phyloP scores from a whole-genome alignment of 2,113 vertebrate genomes.

The Triplophysa siluroides region DNA sequence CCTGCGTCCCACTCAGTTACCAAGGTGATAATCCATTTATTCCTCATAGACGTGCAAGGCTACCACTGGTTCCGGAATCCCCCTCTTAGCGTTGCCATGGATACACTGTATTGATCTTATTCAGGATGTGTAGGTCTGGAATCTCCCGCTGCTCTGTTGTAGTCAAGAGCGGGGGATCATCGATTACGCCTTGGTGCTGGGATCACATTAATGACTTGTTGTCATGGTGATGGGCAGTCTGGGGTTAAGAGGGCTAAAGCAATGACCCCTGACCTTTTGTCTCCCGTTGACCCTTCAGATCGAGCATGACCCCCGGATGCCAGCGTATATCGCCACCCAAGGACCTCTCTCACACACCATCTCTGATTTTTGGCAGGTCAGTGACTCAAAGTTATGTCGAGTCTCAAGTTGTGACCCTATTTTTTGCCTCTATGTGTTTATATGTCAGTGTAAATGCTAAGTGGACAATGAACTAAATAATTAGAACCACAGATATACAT shows the following conservation, averaged over 20 bases:
- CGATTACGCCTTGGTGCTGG: constrained; percentile 34
- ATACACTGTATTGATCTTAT: constrained; percentile 46
- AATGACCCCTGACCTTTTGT: constrained; percentile 35
- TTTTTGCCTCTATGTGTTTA: neutral
- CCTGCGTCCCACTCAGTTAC: constrained; percentile 24
- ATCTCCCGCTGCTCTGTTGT: constrained; percentile 49
- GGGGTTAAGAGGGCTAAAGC: constrained; percentile 24
- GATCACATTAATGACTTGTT: constrained; percentile 42
- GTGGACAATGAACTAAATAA: neutral
- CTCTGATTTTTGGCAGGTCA: constrained; percentile 98
- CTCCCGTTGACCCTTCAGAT: constrained; percentile 74
- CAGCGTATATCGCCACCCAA: constrained; percentile 95
- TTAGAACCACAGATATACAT: neutral
- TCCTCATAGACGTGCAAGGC: constrained; percentile 30
- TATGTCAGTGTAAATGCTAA: neutral
- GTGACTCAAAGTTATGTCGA: constrained; percentile 10
- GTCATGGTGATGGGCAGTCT: constrained; percentile 26
- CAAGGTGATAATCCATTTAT: constrained; percentile 55
- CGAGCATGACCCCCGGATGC: constrained; percentile 96
- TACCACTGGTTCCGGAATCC: constrained; percentile 42
- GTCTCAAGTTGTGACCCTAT: too few species aligned
- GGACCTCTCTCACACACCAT: constrained; percentile 95
- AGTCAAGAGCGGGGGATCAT: constrained; percentile 25
- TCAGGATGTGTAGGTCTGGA: constrained; percentile 38
- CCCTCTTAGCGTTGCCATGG: constrained; percentile 43